Percentiles rank a stretch among this genome's conserved stretches.
Conservation (phyloP, 2,113 vertebrate species). For the Platycercus adscitus region DNA sequence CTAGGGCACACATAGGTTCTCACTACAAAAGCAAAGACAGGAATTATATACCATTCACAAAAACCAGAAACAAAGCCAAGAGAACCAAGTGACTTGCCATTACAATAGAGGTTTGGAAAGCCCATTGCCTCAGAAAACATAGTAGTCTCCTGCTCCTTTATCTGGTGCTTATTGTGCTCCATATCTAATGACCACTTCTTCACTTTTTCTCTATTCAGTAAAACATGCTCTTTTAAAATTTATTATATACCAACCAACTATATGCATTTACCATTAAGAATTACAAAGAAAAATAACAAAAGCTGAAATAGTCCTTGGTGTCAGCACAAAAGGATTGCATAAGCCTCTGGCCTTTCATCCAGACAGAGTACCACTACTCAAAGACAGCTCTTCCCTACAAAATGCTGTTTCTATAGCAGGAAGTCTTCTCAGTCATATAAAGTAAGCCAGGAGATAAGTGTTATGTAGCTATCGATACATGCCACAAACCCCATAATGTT, state of each 20-base stretch:
- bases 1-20: background rate
- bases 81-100: background rate
- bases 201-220: background rate
- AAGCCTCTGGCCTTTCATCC: background rate
- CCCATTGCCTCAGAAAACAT: background rate
- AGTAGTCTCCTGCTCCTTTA: background rate
- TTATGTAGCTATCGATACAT: background rate
- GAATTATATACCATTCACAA: background rate
- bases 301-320: background rate
- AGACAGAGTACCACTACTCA: background rate
- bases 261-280: background rate
- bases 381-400: background rate
- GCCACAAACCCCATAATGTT: background rate
- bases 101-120: background rate
- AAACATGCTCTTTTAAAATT: background rate
- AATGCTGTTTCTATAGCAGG: background rate
- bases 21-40: background rate
- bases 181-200: background rate
- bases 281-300: background rate
- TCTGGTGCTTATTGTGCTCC: background rate
- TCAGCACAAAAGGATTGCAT: background rate
- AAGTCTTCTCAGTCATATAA: background rate
- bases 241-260: background rate
- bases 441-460: background rate
- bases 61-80: background rate